These are phyloP conservation scores for Diceros bicornis DNA, from an alignment of 2,797 vertebrate species.

Conservation along the genomic window DNA sequence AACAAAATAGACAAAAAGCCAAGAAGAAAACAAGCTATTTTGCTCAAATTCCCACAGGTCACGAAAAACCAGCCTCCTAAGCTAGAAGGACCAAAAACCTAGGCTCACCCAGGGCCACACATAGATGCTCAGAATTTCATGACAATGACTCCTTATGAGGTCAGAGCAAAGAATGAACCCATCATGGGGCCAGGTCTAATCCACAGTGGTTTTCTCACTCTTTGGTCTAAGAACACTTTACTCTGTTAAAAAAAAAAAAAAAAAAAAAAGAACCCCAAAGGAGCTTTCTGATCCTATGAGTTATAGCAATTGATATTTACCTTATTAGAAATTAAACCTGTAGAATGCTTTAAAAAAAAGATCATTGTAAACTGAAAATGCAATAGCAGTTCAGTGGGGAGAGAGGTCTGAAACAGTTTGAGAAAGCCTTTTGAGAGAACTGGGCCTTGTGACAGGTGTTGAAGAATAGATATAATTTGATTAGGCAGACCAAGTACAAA, in stretches of 20 bases:
- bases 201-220: background rate
- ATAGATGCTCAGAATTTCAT: background rate
- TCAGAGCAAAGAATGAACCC: background rate
- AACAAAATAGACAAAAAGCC: background rate
- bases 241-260: background rate
- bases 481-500: background rate
- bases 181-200: background rate
- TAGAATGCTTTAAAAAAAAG: background rate
- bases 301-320: background rate
- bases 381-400: background rate
- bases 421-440: background rate
- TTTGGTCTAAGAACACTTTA: background rate
- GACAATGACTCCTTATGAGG: background rate
- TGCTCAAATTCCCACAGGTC: background rate
- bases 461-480: background rate
- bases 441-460: background rate
- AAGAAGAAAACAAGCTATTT: constrained; percentile 20
- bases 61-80: background rate
- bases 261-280: background rate
- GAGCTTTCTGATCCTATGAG: background rate
- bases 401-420: background rate
- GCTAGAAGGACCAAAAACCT: background rate
- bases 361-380: background rate
- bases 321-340: background rate
- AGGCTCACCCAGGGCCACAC: background rate